Evolutionary conservation across 2,797 vertebrate species (phyloP).

Genomic region (Bufotes viridis): DNA sequence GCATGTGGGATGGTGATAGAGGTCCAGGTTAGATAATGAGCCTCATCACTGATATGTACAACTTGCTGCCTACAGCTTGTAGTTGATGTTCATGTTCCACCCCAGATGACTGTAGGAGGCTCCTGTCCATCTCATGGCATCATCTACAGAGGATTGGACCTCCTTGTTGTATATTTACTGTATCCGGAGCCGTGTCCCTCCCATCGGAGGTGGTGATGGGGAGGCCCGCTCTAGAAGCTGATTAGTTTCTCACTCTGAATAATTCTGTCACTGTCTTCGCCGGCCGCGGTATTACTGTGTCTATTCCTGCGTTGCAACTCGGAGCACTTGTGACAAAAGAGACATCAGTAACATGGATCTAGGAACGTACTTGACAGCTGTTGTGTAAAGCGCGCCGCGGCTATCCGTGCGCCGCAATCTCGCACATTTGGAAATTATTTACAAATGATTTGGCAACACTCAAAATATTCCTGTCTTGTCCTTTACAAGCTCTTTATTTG

Average conservation of each 20-base stretch:
- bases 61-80: too few species aligned
- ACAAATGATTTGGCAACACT: constrained; percentile 44
- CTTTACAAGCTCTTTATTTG: constrained; percentile 48
- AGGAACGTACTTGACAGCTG: constrained; percentile 18
- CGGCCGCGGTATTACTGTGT: background rate
- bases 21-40: background rate
- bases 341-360: constrained; percentile 30
- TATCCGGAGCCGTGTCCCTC: background rate
- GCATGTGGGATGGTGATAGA: too few species aligned
- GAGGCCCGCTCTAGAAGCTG: background rate
- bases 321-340: constrained; percentile 28
- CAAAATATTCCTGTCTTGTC: constrained; percentile 29
- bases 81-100: too few species aligned
- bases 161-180: background rate
- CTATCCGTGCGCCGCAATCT: background rate
- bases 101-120: background rate
- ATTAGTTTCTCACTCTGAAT: constrained; percentile 33
- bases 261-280: background rate
- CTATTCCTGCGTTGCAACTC: background rate
- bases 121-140: background rate
- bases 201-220: background rate
- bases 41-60: background rate
- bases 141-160: background rate
- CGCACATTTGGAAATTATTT: constrained; percentile 36
- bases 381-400: constrained; percentile 4